Base-by-base conservation (phyloP, 2,888 invertebrate genomes). In the Lumbricus terrestris region DNA sequence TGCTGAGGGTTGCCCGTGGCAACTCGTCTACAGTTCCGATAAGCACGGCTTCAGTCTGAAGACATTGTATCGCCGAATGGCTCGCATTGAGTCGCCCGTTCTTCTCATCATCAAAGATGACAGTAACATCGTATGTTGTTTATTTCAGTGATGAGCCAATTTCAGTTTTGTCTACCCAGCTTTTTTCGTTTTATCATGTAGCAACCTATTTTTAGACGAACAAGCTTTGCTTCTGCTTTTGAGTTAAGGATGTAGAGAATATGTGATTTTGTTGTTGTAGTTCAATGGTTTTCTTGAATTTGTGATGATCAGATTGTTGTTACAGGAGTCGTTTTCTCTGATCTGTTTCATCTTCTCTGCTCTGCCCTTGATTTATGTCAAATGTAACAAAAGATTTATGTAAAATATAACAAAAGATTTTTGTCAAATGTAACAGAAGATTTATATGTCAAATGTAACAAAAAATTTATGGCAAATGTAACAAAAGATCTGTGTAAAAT, bases 11-110 rank as follows among this genome's bases (percentile, higher is more conserved):
- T 99, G 98, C 95, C 97, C 97, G 93, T 99, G 98, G 99, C 97
- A 97, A 91, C 96, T 98, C 94, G 96, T 97, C 91, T 99, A 99
- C 96, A 98, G 98, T 95, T 98, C 99, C 92, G 98, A 98, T 94
- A 97, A 97, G 95, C 97, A 99, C 96, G 99, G 99, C 91, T 99
- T 99, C 96, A 98, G 98, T 94, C 96, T 99, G 93, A 97, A 98
- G 95, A 98, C 98, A 93, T 97, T 99, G 96, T 99, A 99, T 96
- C 98, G 99, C 97, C 97, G 97, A 93, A 97, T 97, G 95, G 96
- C 97, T 29, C 92, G 92, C 20, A 90, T 94, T 93, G 99, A 99
- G 95, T 97, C 94, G 98, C 99, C 89, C 89, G 97, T 99, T 93
- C 96, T 99, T 92, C 96, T 99, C 95, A 97, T 99, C 94, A 97